phyloP scores from a whole-genome alignment of 2,797 vertebrate genomes.

The Myotis planiceps region DNA sequence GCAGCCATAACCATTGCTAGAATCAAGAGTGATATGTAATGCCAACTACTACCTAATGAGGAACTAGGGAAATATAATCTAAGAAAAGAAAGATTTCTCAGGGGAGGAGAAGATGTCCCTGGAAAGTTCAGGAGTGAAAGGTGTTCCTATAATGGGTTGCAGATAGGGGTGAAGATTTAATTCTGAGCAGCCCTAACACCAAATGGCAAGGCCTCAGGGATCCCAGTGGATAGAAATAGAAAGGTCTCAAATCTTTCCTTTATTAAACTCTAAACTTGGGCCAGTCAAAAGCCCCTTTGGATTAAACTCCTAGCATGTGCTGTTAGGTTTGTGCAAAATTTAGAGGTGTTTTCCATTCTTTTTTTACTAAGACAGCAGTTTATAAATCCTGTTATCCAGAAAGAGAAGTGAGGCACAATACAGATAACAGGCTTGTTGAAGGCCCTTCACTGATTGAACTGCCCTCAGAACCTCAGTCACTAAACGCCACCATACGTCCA shows the following conservation, averaged over 20 bases:
- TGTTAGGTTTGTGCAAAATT: background rate
- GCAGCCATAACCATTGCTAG: background rate
- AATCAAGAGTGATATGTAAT: background rate
- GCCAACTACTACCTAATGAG: background rate
- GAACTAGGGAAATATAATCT: background rate
- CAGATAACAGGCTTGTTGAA: background rate
- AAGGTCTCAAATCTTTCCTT: background rate
- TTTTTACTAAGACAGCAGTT: background rate
- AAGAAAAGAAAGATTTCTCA: background rate
- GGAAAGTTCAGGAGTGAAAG: background rate
- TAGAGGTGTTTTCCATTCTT: background rate
- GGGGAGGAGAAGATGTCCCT: background rate
- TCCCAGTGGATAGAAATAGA: background rate
- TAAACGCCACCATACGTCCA: background rate
- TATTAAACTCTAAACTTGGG: background rate
- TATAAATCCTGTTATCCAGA: background rate
- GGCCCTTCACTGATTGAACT: background rate
- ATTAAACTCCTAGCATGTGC: background rate
- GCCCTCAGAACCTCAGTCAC: background rate
- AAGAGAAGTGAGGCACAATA: conserved; percentile 12
- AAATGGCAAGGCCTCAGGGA: background rate
- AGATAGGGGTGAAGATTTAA: background rate
- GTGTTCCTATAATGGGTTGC: background rate
- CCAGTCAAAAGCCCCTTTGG: background rate
- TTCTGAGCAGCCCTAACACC: background rate